These are phyloP conservation scores for Mixornis gularis DNA, from an alignment of 2,113 vertebrate genomes.

Conservation along the genomic window DNA sequence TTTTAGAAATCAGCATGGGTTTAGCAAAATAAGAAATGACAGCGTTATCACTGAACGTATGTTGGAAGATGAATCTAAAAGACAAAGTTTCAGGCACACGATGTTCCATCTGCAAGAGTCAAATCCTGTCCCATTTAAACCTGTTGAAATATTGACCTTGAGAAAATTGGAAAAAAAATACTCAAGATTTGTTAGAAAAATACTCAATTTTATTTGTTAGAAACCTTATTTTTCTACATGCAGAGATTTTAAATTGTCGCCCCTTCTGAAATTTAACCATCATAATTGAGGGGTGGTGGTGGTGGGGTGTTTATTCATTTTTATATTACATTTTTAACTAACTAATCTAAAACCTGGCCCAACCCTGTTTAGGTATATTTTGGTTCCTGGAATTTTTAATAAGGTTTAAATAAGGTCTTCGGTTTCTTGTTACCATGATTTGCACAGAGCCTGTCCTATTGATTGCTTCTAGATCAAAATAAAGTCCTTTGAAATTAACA, in stretches of 20 bases:
- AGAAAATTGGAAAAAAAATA: not conserved
- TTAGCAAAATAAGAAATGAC: not conserved
- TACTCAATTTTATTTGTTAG: not conserved
- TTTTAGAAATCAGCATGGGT: not conserved
- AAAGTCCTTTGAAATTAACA: not conserved
- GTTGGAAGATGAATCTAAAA: not conserved
- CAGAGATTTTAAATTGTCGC: not conserved
- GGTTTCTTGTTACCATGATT: not conserved
- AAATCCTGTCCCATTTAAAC: not conserved
- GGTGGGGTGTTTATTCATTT: not conserved
- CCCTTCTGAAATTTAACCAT: not conserved
- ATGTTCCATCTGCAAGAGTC: not conserved
- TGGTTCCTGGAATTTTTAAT: not conserved
- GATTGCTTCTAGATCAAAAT: not conserved
- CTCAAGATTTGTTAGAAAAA: not conserved
- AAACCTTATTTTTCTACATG: not conserved
- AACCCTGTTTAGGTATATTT: not conserved
- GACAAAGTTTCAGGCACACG: not conserved
- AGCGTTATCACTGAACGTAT: not conserved
- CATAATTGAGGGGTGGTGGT: rapidly evolving
- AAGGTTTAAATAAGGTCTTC: not conserved
- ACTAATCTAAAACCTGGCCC: not conserved
- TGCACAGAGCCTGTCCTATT: not conserved
- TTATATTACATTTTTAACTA: not conserved
- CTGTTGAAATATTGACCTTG: not conserved